phyloP scores from a whole-genome alignment of 2,797 vertebrate species.

The Leucoraja ocellata region DNA sequence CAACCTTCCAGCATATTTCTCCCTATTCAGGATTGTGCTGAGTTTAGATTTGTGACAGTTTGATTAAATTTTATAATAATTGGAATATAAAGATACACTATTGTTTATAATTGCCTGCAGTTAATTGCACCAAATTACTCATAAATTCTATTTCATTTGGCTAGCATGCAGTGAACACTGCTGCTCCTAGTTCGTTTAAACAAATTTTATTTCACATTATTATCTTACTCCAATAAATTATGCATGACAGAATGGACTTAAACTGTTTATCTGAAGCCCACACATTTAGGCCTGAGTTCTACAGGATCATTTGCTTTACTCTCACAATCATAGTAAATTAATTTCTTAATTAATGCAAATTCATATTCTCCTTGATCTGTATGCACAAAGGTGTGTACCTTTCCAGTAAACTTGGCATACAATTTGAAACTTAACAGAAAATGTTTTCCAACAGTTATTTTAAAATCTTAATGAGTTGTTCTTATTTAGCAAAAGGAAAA shows the following conservation, averaged over 20 bases:
- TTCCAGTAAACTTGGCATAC: not conserved
- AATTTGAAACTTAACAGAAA: not conserved
- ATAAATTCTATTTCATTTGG: constrained; percentile 9
- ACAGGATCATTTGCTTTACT: constrained; percentile 11
- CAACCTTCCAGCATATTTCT: not conserved
- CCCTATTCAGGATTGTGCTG: not conserved
- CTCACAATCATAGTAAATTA: constrained; percentile 27
- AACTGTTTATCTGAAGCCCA: constrained; percentile 35
- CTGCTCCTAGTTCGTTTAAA: constrained; percentile 21
- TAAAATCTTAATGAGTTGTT: not conserved
- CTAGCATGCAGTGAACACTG: not conserved
- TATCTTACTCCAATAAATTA: constrained; percentile 31
- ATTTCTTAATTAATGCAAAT: constrained; percentile 34
- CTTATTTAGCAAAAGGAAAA: not conserved
- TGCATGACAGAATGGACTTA: constrained; percentile 25
- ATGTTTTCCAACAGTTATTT: not conserved
- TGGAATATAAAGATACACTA: not conserved
- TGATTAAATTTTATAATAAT: constrained; percentile 24
- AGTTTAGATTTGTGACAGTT: not conserved
- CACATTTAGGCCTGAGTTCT: constrained; percentile 24
- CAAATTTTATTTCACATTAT: constrained; percentile 20
- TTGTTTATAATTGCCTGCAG: constrained; percentile 1
- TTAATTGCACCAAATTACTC: constrained; percentile 33
- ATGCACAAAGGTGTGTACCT: not conserved
- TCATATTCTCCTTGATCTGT: not conserved